Evolutionary conservation across 2,888 invertebrate genomes (phyloP).

Genomic region (Oxyteleia sp.): DNA sequence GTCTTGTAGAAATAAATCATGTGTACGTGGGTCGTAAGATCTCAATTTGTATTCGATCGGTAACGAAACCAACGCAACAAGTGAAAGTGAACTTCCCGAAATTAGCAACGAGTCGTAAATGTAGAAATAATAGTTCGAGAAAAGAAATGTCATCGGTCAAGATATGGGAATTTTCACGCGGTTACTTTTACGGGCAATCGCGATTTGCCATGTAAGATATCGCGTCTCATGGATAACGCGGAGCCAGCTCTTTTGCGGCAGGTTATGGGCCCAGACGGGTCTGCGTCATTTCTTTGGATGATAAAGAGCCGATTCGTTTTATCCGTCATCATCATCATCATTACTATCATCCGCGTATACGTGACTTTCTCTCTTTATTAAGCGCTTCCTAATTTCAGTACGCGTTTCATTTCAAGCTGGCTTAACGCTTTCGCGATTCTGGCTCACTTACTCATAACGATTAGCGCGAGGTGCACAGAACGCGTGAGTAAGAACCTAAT

Average conservation of each 20-base stretch:
- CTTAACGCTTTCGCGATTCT: conserved; percentile 77
- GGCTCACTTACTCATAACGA: conserved; percentile 67
- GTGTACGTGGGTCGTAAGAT: not conserved
- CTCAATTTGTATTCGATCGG: conserved; percentile 27
- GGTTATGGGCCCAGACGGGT: conserved; percentile 24
- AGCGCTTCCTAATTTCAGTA: conserved; percentile 77
- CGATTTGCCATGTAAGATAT: conserved; percentile 55
- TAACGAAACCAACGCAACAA: conserved; percentile 24
- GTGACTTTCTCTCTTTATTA: conserved; percentile 74
- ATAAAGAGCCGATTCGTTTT: conserved; percentile 57
- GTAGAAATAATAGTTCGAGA: conserved; percentile 18
- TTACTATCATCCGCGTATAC: conserved; percentile 65
- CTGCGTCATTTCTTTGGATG: conserved; percentile 56
- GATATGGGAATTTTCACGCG: conserved; percentile 36
- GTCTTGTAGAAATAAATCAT: not conserved
- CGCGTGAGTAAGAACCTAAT: conserved; percentile 63
- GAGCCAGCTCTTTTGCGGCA: not conserved
- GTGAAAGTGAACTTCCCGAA: conserved; percentile 65
- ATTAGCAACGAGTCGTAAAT: conserved; percentile 48
- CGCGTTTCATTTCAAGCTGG: conserved; percentile 73
- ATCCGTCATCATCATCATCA: conserved; percentile 66
- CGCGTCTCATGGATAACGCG: conserved; percentile 50
- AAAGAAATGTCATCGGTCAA: conserved; percentile 43
- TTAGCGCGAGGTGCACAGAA: conserved; percentile 65
- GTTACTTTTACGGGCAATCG: conserved; percentile 52